phyloP scores from a whole-genome alignment of 2,113 vertebrate species.

The Xenotilapia caudafasciata region DNA sequence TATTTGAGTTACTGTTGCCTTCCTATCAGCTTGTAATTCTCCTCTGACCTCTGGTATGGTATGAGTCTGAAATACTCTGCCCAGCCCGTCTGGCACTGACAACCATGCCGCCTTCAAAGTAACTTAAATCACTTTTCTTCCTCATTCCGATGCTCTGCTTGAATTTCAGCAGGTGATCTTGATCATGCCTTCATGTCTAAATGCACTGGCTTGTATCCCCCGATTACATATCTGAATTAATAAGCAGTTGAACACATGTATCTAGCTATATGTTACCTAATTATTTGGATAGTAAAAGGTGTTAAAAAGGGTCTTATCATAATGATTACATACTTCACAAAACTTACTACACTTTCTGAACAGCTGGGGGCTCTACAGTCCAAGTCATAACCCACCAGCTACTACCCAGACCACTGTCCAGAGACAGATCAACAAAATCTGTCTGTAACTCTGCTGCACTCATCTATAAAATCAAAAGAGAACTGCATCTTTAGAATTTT shows the following conservation, averaged over 20 bases:
- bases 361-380: conserved; percentile 20
- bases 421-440: not conserved
- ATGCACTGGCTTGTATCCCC: not conserved
- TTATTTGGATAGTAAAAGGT: not conserved
- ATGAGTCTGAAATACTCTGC: not conserved
- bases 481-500: not conserved
- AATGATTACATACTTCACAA: not conserved
- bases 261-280: not conserved
- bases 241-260: not conserved
- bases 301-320: not conserved
- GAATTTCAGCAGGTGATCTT: not conserved
- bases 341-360: not conserved
- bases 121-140: not conserved
- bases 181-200: not conserved
- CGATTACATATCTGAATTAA: not conserved
- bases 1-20: not conserved
- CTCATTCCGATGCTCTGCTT: not conserved
- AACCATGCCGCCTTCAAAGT: not conserved
- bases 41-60: not conserved
- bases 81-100: not conserved
- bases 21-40: not conserved
- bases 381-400: not conserved
- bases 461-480: not conserved
- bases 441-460: not conserved
- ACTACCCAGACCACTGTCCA: not conserved